phyloP scores from a whole-genome alignment of 2,113 vertebrate species.

The Dasyprocta punctata region DNA sequence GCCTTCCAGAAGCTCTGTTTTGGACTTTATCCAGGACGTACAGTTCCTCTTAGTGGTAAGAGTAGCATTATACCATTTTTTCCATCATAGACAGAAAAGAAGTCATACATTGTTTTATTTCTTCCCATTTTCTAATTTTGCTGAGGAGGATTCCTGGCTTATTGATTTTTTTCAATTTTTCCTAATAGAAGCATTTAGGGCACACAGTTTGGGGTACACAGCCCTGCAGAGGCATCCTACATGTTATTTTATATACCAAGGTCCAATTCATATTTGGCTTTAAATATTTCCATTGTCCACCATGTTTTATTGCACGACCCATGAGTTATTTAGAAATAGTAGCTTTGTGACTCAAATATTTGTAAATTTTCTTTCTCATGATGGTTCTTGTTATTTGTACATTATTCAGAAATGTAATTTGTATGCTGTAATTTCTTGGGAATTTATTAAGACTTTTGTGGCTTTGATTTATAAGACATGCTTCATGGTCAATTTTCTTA shows the following conservation, averaged over 20 bases:
- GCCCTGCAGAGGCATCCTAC: neutral
- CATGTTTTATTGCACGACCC: neutral
- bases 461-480: neutral
- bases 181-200: neutral
- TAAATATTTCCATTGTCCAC: neutral
- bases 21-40: neutral
- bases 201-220: neutral
- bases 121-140: neutral
- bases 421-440: neutral
- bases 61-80: neutral
- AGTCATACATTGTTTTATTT: constrained; percentile 8
- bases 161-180: neutral
- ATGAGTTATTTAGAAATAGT: neutral
- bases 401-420: constrained; percentile 14
- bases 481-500: neutral
- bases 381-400: neutral
- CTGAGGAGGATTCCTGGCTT: neutral
- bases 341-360: constrained; percentile 1
- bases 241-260: neutral
- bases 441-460: neutral
- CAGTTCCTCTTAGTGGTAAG: neutral
- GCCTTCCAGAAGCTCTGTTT: neutral
- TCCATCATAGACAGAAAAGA: neutral
- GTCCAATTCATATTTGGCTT: neutral
- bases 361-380: neutral